Evolutionary conservation across 1,140 invertebrate species (phyloP).

Genomic region (Drosophila lowei): DNA sequence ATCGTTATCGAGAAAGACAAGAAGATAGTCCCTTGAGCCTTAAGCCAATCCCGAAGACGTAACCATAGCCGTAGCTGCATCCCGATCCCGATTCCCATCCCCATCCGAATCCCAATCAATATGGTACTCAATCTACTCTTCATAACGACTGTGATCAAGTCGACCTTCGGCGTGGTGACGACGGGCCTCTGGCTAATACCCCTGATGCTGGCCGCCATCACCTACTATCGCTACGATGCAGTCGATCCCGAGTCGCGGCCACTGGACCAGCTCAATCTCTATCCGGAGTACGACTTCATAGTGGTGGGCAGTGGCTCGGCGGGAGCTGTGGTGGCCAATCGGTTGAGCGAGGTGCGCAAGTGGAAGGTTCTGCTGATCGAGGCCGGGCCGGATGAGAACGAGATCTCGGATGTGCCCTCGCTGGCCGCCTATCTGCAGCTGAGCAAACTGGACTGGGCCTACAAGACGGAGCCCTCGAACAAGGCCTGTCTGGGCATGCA

Average conservation of each 20-base stretch:
- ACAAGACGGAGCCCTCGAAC: slow-evolving; percentile 94
- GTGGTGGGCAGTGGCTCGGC: slow-evolving; percentile 92
- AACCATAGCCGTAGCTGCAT: background rate
- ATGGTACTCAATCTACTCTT: slow-evolving; percentile 90
- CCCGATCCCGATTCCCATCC: too few species aligned
- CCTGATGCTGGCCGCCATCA: slow-evolving; percentile 90
- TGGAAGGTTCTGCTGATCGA: slow-evolving; percentile 95
- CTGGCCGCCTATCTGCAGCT: slow-evolving; percentile 94
- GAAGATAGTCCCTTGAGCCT: background rate
- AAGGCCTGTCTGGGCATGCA: slow-evolving; percentile 91
- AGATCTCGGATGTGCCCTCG: slow-evolving; percentile 94
- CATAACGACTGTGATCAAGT: slow-evolving; percentile 89
- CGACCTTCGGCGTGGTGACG: slow-evolving; percentile 88
- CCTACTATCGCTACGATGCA: slow-evolving; percentile 91
- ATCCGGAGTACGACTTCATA: slow-evolving; percentile 92
- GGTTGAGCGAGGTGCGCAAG: slow-evolving; percentile 91
- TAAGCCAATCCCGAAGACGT: background rate
- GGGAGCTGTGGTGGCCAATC: slow-evolving; percentile 94
- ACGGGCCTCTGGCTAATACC: slow-evolving; percentile 93
- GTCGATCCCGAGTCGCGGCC: slow-evolving; percentile 91
- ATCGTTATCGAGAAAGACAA: background rate
- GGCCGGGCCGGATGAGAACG: slow-evolving; percentile 96
- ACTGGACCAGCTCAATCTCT: slow-evolving; percentile 85
- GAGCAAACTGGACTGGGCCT: slow-evolving; percentile 95
- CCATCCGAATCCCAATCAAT: background rate